Conservation (phyloP, 2,797 vertebrate genomes). For the Xenentodon cancila region DNA sequence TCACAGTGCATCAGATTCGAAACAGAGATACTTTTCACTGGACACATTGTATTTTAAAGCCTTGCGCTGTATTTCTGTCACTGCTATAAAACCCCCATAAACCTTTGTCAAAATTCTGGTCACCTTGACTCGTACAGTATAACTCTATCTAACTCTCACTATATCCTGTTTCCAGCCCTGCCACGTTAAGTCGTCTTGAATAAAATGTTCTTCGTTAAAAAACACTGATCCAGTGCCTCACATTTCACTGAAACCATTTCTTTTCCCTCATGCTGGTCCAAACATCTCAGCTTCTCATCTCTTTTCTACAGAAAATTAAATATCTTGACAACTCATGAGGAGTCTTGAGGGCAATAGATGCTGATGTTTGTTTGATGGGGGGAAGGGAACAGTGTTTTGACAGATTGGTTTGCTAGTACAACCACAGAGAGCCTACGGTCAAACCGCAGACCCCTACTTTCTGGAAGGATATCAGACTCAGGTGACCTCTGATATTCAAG, state of each 20-base stretch:
- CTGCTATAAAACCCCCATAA: conserved; percentile 20
- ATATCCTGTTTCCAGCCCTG: neutral
- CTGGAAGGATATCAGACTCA: conserved; percentile 53
- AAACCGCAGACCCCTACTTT: conserved; percentile 58
- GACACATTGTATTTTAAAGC: neutral
- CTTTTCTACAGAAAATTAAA: conserved; percentile 23
- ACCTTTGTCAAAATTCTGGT: conserved; percentile 6
- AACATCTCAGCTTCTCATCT: conserved; percentile 51
- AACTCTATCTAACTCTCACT: conserved; percentile 13
- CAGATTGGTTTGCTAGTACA: conserved; percentile 57
- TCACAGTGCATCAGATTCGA: conserved; percentile 1
- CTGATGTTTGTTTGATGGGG: conserved; percentile 44
- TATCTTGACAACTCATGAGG: conserved; percentile 28
- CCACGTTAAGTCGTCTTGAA: conserved; percentile 30
- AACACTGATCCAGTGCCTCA: conserved; percentile 32
- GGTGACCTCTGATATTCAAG: too few species aligned
- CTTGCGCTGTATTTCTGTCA: neutral
- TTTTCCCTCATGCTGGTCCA: conserved; percentile 30
- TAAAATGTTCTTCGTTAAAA: conserved; percentile 37
- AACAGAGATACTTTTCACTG: conserved; percentile 18
- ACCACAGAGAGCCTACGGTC: conserved; percentile 60
- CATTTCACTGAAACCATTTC: conserved; percentile 31
- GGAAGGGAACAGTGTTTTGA: conserved; percentile 58
- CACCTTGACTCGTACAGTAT: neutral
- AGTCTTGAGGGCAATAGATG: conserved; percentile 16